Evolutionary conservation across 2,888 invertebrate species (phyloP), one percentile per base, ranked within the genome.

Genomic region (Netelia melanura): DNA sequence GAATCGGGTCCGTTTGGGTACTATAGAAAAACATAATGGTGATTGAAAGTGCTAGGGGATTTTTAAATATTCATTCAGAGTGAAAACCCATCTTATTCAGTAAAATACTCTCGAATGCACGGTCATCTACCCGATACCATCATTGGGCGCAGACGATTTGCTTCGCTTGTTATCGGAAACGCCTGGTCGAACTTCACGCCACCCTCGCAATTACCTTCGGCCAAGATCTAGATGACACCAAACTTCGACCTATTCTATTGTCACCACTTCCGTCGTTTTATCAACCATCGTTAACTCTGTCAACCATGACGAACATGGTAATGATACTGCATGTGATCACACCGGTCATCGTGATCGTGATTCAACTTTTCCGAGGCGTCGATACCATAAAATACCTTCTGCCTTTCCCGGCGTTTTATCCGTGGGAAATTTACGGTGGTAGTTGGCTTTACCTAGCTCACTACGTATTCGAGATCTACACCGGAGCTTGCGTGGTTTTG

Each of bases 331-430:
- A 84, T 62, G 43, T 75, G 52, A 43, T 83, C 38, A 70, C 61
- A 56, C 81, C 87, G 11, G n/a, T 81, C 14, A 43, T 86, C 11
- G 48, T 43, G 0, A 85, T 86, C 23, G 56, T 68, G 1, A 43
- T 67, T 1, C 86, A 86, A 71, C 44, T 52, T 0, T 68, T 25
- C 3, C 72, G 52, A 9, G 76, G 79, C 0, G 78, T 58, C 54
- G 70, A 81, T 3, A 25, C 68, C 48, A 54, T 88, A 25, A 85
- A 83, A 62, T 85, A 84, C 25, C 67, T 83, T 61, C 77, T 87
- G 1, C 84, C 85, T 10, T 83, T 76, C 25, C 81, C 85, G 5
- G 52, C 81, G 21, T 25, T 67, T 11, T 86, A 85, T 68, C 87
- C 88, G 1, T 85, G 88, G 87, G 44, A 58, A 25, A 77, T 83